A percentile compares a stretch with the other conserved stretches of the same genome.
These are phyloP conservation scores for Lepetodrilus schrolli DNA, from an alignment of 2,888 invertebrate genomes.

Conservation along the genomic window DNA sequence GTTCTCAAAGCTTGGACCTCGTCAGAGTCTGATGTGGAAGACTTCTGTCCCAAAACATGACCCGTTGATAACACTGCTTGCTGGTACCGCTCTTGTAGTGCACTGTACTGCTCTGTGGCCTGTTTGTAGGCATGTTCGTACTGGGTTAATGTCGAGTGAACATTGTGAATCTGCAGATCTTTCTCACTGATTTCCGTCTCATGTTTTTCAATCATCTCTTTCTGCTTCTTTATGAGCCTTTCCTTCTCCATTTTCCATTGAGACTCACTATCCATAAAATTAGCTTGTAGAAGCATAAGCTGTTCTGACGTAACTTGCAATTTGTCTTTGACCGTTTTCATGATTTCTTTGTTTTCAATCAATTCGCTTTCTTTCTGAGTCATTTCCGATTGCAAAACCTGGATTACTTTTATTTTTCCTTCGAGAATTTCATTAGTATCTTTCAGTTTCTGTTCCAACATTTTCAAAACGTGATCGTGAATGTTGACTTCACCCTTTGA, in stretches of 20 bases:
- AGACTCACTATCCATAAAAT: slow-evolving; percentile 83
- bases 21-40: slow-evolving; percentile 62
- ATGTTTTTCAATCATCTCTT: slow-evolving; percentile 74
- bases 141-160: slow-evolving; percentile 57
- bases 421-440: slow-evolving; percentile 68
- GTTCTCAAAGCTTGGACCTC: slow-evolving; percentile 77
- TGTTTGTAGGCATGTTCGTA: slow-evolving; percentile 67
- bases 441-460: slow-evolving; percentile 69
- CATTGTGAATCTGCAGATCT: slow-evolving; percentile 76
- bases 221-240: slow-evolving; percentile 74
- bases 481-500: slow-evolving; percentile 66
- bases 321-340: slow-evolving; percentile 82
- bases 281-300: slow-evolving; percentile 87
- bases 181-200: slow-evolving; percentile 73
- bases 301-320: slow-evolving; percentile 87
- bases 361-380: slow-evolving; percentile 63
- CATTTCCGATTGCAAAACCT: slow-evolving; percentile 64
- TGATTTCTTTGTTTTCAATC: slow-evolving; percentile 74
- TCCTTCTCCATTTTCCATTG: slow-evolving; percentile 83
- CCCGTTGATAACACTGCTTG: slow-evolving; percentile 53
- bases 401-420: slow-evolving; percentile 70
- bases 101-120: slow-evolving; percentile 63
- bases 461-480: slow-evolving; percentile 65
- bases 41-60: slow-evolving; percentile 6
- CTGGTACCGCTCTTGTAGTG: slow-evolving; percentile 60